Conservation (phyloP, 2,113 vertebrate species). For the Dascyllus trimaculatus region DNA sequence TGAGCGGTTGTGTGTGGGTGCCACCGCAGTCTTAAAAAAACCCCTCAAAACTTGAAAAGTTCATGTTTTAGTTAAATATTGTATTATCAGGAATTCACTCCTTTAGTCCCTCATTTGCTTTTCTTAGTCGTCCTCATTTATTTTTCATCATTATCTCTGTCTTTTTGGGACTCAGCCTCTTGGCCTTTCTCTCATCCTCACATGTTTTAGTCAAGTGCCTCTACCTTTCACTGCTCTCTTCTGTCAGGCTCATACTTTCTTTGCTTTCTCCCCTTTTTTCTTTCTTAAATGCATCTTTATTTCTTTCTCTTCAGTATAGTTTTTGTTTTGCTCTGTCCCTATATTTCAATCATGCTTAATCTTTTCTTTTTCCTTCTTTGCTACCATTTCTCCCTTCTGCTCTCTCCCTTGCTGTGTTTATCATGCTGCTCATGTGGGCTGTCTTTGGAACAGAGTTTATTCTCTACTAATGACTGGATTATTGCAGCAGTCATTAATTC, state of each 20-base stretch:
- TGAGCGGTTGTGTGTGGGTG: conserved; percentile 21
- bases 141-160: conserved; percentile 25
- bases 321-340: not conserved
- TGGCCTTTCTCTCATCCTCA: not conserved
- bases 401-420: not conserved
- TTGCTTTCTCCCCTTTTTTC: not conserved
- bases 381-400: not conserved
- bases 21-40: not conserved
- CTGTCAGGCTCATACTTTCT: not conserved
- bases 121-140: conserved; percentile 4
- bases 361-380: not conserved
- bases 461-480: conserved; percentile 10
- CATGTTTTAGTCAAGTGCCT: not conserved
- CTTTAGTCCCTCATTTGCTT: conserved; percentile 29
- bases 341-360: too few species aligned
- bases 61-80: conserved; percentile 29
- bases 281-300: not conserved
- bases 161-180: conserved; percentile 12
- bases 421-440: not conserved
- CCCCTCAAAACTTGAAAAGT: not conserved
- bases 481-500: conserved; percentile 31
- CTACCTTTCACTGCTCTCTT: not conserved
- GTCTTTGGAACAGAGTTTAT: not conserved
- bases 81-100: not conserved
- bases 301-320: not conserved